Percentiles rank a stretch among this genome's conserved stretches.
phyloP scores from a whole-genome alignment of 2,113 vertebrate genomes.

The Hippopotamus amphibius region DNA sequence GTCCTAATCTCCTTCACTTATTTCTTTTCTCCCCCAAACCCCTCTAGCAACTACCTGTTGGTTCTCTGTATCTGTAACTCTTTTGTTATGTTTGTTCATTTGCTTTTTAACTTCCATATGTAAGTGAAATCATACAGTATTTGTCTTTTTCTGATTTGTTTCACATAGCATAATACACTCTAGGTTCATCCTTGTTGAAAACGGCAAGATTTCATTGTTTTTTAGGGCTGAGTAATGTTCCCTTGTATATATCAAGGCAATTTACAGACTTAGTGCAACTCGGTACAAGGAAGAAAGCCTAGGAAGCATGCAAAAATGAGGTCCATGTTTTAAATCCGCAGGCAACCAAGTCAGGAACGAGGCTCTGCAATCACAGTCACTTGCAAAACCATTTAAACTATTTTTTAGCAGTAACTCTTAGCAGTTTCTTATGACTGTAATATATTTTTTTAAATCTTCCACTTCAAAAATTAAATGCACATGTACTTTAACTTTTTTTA shows the following conservation, averaged over 20 bases:
- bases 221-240: background rate
- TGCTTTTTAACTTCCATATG: background rate
- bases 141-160: background rate
- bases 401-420: constrained; percentile 81
- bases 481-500: constrained; percentile 69
- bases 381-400: constrained; percentile 81
- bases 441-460: constrained; percentile 45
- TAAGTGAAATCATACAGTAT: background rate
- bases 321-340: constrained; percentile 81
- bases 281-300: constrained; percentile 65
- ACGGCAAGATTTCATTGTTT: background rate
- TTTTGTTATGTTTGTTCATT: background rate
- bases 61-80: background rate
- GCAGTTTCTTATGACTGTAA: constrained; percentile 79
- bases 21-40: background rate
- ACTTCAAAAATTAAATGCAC: constrained; percentile 75
- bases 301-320: constrained; percentile 71
- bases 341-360: constrained; percentile 77
- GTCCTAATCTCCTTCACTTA: background rate
- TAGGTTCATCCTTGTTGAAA: background rate
- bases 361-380: constrained; percentile 79
- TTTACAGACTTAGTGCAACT: constrained; percentile 15
- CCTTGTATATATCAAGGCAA: background rate
- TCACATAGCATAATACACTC: background rate
- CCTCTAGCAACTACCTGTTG: background rate